Evolutionary conservation across 2,797 vertebrate genomes (phyloP).

Genomic region (Acanthopagrus latus): DNA sequence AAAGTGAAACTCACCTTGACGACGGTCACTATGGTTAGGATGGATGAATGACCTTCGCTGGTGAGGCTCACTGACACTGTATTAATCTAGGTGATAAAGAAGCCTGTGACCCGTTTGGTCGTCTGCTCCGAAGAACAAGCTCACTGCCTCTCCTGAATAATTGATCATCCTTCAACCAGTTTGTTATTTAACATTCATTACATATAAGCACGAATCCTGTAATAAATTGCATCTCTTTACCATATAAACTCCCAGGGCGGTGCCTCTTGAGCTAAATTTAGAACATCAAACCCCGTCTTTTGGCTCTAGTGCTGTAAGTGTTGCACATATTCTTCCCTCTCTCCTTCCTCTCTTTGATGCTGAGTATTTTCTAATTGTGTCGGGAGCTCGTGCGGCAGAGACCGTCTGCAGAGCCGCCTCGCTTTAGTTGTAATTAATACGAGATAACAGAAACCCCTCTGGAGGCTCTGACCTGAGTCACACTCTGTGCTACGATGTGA

Average conservation of each 20-base stretch:
- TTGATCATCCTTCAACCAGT: constrained; percentile 38
- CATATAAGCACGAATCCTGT: constrained; percentile 17
- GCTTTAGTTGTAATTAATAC: constrained; percentile 57
- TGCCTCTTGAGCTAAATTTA: constrained; percentile 46
- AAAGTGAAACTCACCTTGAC: constrained; percentile 82
- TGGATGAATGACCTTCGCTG: constrained; percentile 40
- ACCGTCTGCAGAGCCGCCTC: constrained; percentile 38
- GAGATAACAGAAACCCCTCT: constrained; percentile 41
- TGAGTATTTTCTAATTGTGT: constrained; percentile 53
- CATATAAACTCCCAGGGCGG: constrained; percentile 1
- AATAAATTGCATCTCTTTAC: constrained; percentile 7
- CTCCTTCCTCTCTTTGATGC: constrained; percentile 40
- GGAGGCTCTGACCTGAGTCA: constrained; percentile 30
- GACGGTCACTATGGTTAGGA: constrained; percentile 66
- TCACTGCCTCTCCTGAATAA: constrained; percentile 57
- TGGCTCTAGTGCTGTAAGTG: constrained; percentile 20
- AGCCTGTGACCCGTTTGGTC: constrained; percentile 26
- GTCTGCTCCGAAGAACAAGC: constrained; percentile 24
- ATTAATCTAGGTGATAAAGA: constrained; percentile 40
- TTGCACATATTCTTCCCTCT: not conserved
- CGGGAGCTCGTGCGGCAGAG: constrained; percentile 33
- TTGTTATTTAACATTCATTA: constrained; percentile 49
- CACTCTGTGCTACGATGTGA: constrained; percentile 16
- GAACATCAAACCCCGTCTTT: constrained; percentile 31
- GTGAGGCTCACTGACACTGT: constrained; percentile 37